Evolutionary conservation across 2,113 vertebrate species (phyloP).

Genomic region (Xerus inauris): DNA sequence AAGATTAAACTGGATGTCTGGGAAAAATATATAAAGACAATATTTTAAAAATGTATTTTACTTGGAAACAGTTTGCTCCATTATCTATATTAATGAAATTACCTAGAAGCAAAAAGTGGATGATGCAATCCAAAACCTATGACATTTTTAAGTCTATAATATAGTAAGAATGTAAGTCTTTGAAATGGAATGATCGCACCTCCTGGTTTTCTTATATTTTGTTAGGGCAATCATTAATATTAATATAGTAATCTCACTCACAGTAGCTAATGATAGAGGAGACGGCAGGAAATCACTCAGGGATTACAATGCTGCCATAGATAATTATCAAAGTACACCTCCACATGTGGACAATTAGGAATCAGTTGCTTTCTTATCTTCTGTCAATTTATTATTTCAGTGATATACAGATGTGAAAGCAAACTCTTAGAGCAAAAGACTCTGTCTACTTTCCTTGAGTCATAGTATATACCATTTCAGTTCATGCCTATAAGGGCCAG

Average conservation of each 20-base stretch:
- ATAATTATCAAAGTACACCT: not conserved
- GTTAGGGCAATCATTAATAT: not conserved
- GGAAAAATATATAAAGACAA: not conserved
- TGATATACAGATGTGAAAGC: not conserved
- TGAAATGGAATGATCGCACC: not conserved
- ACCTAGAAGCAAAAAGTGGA: slow-evolving; percentile 40
- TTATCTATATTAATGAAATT: not conserved
- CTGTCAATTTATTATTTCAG: not conserved
- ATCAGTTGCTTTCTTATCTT: not conserved
- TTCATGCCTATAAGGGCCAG: not conserved
- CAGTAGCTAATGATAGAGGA: not conserved
- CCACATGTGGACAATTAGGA: not conserved
- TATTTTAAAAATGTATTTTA: slow-evolving; percentile 15
- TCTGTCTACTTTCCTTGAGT: not conserved
- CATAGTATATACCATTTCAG: not conserved
- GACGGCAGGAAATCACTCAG: not conserved
- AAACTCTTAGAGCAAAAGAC: not conserved
- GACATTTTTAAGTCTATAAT: not conserved
- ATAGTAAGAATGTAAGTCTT: not conserved
- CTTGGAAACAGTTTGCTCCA: not conserved
- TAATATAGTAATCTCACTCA: not conserved
- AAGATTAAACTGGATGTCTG: not conserved
- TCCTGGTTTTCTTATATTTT: not conserved
- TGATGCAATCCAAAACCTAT: not conserved
- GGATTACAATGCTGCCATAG: not conserved